A percentile compares a stretch with the other conserved stretches of the same genome.
Evolutionary conservation across 2,888 invertebrate genomes (phyloP).

Genomic region (Drosophila testacea): DNA sequence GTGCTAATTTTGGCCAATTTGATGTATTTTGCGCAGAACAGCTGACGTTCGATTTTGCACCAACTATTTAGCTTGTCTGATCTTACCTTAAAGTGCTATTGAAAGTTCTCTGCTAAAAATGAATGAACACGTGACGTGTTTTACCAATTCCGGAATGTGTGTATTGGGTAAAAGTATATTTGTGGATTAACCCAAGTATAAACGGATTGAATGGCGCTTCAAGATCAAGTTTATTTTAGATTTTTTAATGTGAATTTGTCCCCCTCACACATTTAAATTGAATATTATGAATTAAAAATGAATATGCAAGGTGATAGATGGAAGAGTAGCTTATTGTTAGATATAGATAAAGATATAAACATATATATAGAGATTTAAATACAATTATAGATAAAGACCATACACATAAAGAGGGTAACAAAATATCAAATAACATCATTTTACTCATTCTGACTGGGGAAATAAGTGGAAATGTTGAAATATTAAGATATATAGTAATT

Average conservation of each 20-base stretch:
- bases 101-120: neutral
- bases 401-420: neutral
- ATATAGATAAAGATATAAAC: neutral
- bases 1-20: no score
- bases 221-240: neutral
- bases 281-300: neutral
- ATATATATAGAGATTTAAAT: neutral
- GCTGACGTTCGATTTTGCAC: no score
- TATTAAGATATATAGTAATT: no score
- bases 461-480: no score
- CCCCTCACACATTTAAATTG: neutral
- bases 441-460: no score
- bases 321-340: neutral
- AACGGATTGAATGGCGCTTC: neutral
- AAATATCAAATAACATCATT: no score
- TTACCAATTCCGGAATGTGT: neutral
- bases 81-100: no score
- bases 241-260: no score
- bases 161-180: neutral
- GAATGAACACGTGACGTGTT: neutral
- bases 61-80: no score
- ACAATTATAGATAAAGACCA: neutral
- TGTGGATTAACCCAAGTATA: constrained; percentile 4
- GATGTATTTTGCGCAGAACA: no score
- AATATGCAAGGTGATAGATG: neutral